These are phyloP conservation scores for Microcebus griseorufus DNA, from an alignment of 2,113 vertebrate genomes.

Conservation along the genomic window DNA sequence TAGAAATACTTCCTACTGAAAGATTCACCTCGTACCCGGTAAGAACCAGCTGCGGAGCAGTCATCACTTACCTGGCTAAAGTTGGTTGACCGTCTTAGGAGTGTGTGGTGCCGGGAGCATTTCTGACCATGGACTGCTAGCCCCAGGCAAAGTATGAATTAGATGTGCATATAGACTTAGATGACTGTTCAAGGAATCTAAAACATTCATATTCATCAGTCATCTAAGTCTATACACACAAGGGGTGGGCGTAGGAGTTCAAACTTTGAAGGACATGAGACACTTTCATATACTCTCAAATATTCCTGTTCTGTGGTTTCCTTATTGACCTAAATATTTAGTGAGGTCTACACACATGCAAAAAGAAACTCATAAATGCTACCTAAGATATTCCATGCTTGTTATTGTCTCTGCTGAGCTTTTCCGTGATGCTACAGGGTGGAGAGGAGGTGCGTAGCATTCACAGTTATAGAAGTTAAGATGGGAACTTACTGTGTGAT, in stretches of 20 bases:
- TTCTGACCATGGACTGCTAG: background rate
- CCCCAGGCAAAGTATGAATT: background rate
- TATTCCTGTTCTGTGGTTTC: background rate
- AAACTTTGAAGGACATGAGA: background rate
- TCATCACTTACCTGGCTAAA: background rate
- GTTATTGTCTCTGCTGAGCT: background rate
- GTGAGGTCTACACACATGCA: background rate
- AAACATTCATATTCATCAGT: too few species aligned
- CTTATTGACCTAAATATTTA: background rate
- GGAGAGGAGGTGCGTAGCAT: too few species aligned
- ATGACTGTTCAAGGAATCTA: background rate
- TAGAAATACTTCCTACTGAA: background rate
- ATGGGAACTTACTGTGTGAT: background rate
- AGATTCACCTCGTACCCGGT: background rate
- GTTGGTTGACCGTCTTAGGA: background rate
- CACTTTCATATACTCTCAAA: background rate
- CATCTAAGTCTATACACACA: too few species aligned
- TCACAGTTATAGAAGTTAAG: background rate
- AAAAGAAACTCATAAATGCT: background rate
- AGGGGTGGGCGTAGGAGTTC: rapidly evolving
- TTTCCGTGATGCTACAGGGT: rapidly evolving
- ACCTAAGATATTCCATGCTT: background rate
- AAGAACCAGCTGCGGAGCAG: background rate
- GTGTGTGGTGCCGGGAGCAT: background rate
- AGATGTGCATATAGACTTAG: background rate